phyloP scores from a whole-genome alignment of 2,113 vertebrate species.

The Myrmecophaga tridactyla region DNA sequence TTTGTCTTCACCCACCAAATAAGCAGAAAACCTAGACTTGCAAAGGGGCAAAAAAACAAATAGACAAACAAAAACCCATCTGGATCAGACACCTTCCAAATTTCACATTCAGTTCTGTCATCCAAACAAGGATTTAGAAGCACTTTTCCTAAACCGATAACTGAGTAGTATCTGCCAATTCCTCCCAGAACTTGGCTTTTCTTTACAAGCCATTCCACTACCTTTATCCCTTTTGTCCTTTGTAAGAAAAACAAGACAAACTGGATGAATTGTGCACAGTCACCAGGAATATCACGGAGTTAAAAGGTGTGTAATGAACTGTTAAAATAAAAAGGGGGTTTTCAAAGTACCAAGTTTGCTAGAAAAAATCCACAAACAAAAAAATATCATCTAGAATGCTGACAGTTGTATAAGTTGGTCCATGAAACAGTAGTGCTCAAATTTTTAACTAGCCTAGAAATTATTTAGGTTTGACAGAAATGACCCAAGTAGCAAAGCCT shows the following conservation, averaged over 20 bases:
- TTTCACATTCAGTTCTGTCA: slow-evolving; percentile 41
- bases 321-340: not conserved
- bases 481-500: slow-evolving; percentile 23
- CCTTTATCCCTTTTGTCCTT: slow-evolving; percentile 58
- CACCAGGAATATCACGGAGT: slow-evolving; percentile 14
- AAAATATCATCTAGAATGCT: slow-evolving; percentile 40
- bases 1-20: slow-evolving; percentile 30
- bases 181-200: slow-evolving; percentile 64
- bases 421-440: slow-evolving; percentile 52
- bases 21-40: slow-evolving; percentile 57
- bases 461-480: slow-evolving; percentile 62
- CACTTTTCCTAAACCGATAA: slow-evolving; percentile 60
- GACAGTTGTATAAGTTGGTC: slow-evolving; percentile 60
- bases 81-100: slow-evolving; percentile 50
- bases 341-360: slow-evolving; percentile 18
- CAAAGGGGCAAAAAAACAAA: slow-evolving; percentile 17
- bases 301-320: slow-evolving; percentile 50
- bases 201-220: slow-evolving; percentile 28
- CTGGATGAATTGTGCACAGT: slow-evolving; percentile 47
- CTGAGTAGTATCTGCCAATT: slow-evolving; percentile 54
- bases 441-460: slow-evolving; percentile 53
- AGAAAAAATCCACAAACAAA: slow-evolving; percentile 53
- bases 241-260: slow-evolving; percentile 61
- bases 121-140: slow-evolving; percentile 68
- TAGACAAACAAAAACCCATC: slow-evolving; percentile 49